phyloP scores from a whole-genome alignment of 92 coral and sea anemone species.

The Epizoanthus scotinus region DNA sequence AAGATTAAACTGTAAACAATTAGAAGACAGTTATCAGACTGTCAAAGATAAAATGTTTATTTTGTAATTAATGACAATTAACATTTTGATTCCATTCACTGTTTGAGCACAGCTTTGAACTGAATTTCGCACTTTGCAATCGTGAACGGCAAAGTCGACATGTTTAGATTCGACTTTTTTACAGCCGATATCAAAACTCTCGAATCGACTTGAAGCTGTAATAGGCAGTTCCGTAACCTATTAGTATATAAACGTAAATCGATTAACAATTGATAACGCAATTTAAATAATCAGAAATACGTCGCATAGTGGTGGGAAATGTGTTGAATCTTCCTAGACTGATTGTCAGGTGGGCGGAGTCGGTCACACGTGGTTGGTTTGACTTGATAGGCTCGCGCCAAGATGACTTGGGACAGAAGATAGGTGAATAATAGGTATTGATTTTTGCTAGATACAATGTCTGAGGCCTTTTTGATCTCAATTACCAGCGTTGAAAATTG shows the following conservation, averaged over 20 bases:
- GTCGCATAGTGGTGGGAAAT: background rate
- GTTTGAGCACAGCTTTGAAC: no score
- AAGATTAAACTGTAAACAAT: constrained; percentile 27
- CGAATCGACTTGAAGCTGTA: background rate
- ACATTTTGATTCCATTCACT: background rate
- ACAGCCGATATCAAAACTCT: background rate
- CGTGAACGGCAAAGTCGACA: background rate
- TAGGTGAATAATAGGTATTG: background rate
- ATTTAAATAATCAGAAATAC: background rate
- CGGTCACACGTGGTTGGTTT: background rate
- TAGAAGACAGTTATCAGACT: constrained; percentile 17
- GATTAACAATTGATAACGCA: constrained; percentile 22
- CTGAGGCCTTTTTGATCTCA: background rate
- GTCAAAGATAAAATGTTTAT: constrained; percentile 17
- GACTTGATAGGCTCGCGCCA: background rate
- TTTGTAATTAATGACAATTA: constrained; percentile 17
- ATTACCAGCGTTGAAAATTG: background rate
- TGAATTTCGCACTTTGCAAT: background rate
- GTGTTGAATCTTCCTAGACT: background rate
- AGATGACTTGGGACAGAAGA: background rate
- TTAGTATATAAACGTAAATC: constrained; percentile 26
- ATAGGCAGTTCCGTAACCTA: constrained; percentile 23
- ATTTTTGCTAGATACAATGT: background rate
- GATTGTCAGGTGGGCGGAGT: constrained; percentile 21
- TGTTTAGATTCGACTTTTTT: background rate